phyloP scores from a whole-genome alignment of 1,140 invertebrate genomes.

The Dolichoris vasculosae region DNA sequence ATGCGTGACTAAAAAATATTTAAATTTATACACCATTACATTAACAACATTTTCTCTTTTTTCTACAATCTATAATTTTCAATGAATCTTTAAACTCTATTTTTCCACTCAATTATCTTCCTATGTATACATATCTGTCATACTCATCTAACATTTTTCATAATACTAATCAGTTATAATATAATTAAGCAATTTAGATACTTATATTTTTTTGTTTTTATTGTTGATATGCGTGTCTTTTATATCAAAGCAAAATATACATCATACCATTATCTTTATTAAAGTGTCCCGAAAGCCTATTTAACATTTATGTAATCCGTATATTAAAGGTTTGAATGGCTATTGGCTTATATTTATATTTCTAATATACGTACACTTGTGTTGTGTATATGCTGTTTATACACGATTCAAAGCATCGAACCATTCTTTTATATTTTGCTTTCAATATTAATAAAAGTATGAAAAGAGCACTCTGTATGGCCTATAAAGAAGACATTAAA shows the following conservation, averaged over 20 bases:
- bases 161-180: neutral
- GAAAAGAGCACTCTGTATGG: slow-evolving; percentile 56
- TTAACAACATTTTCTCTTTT: slow-evolving; percentile 31
- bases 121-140: slow-evolving; percentile 8
- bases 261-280: neutral
- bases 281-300: neutral
- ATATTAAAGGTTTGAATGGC: slow-evolving; percentile 39
- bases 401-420: slow-evolving; percentile 30
- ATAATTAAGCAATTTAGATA: neutral
- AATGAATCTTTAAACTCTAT: slow-evolving; percentile 5
- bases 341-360: slow-evolving; percentile 38
- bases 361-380: slow-evolving; percentile 15
- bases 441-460: neutral
- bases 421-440: slow-evolving; percentile 12
- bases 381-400: neutral
- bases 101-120: slow-evolving; percentile 9
- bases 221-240: slow-evolving; percentile 19
- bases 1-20: neutral
- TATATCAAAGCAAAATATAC: no score
- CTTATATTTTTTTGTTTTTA: neutral
- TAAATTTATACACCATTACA: slow-evolving; percentile 25
- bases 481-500: neutral
- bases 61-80: neutral
- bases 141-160: neutral
- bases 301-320: slow-evolving; percentile 27